These are phyloP conservation scores for Tenrec ecaudatus DNA, from an alignment of 2,113 vertebrate species.

Conservation along the genomic window DNA sequence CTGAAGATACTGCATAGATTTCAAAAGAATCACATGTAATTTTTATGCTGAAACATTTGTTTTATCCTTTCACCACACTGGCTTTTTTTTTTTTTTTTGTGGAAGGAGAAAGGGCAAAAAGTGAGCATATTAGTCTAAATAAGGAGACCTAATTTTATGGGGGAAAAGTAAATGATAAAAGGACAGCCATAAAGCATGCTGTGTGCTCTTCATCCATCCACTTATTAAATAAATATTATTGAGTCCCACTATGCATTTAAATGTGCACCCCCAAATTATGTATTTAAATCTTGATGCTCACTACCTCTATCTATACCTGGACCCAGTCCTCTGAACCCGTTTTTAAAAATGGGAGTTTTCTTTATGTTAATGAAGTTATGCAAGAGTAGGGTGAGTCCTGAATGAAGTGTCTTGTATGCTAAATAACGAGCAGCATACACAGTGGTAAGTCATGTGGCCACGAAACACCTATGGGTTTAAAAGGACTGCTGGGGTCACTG, in stretches of 20 bases:
- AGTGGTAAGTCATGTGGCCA: background rate
- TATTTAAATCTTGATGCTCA: background rate
- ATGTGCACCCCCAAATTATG: background rate
- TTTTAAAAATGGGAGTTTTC: background rate
- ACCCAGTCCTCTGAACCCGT: background rate
- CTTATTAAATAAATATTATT: background rate
- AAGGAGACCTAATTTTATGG: background rate
- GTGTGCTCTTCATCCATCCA: background rate
- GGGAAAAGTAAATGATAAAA: background rate
- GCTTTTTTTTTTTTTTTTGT: background rate
- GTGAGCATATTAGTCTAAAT: background rate
- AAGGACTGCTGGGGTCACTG: background rate
- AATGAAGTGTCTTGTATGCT: background rate
- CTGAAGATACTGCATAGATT: conserved; percentile 59
- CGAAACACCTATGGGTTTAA: background rate
- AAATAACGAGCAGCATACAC: background rate
- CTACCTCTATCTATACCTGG: background rate
- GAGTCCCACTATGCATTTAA: background rate
- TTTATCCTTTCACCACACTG: conserved; percentile 59
- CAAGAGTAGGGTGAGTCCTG: background rate
- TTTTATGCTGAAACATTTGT: conserved; percentile 67
- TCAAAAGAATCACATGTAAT: conserved; percentile 67
- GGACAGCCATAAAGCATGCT: background rate
- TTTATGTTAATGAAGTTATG: background rate
- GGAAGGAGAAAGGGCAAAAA: background rate